These are phyloP conservation scores for Merops nubicus DNA, from an alignment of 2,113 vertebrate species.

Conservation along the genomic window DNA sequence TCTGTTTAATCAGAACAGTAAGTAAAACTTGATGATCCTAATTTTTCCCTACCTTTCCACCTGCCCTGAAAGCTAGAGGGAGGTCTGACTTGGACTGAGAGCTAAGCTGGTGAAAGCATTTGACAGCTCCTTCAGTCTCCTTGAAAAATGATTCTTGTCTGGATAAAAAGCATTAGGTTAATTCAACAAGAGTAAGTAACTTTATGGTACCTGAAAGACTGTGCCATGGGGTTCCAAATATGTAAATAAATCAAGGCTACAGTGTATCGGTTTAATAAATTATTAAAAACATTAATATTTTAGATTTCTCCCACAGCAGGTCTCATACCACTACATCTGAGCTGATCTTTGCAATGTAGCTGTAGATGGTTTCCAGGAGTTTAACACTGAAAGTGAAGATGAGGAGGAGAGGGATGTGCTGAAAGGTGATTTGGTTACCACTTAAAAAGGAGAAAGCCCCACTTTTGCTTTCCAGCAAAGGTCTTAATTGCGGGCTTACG, in stretches of 20 bases:
- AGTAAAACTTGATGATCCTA: neutral
- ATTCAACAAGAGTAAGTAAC: neutral
- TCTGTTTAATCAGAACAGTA: neutral
- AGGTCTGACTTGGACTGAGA: neutral
- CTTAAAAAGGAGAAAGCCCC: neutral
- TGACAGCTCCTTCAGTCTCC: neutral
- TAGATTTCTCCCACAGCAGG: neutral
- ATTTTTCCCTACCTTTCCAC: accelerated
- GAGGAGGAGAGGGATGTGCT: neutral
- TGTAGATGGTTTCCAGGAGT: neutral
- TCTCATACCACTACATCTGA: neutral
- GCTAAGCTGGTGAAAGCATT: neutral
- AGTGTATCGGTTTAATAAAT: neutral
- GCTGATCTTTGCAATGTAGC: neutral
- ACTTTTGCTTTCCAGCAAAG: neutral
- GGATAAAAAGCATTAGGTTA: neutral
- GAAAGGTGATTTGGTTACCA: neutral
- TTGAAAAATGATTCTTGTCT: neutral
- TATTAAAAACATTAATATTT: neutral
- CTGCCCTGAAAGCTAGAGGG: neutral
- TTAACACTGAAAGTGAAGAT: neutral
- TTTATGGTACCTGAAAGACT: neutral
- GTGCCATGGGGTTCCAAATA: neutral
- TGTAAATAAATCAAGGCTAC: neutral
- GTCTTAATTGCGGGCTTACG: neutral